Evolutionary conservation across 2,797 vertebrate genomes (phyloP).

Genomic region (Anniella stebbinsi): DNA sequence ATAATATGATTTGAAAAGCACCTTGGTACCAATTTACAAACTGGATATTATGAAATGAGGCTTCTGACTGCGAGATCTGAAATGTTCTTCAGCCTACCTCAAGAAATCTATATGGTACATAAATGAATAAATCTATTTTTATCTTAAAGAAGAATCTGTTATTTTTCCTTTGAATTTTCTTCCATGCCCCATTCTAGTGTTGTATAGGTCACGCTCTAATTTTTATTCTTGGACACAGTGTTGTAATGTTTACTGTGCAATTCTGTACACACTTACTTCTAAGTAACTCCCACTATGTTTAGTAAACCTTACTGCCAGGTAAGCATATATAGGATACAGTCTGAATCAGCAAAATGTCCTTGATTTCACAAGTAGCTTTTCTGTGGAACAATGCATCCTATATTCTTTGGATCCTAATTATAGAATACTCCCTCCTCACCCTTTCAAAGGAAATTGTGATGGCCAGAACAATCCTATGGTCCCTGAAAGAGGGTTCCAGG

Average conservation of each 20-base stretch:
- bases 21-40: constrained; percentile 1
- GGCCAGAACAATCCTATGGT: too few species aligned
- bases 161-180: neutral
- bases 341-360: neutral
- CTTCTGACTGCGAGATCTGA: neutral
- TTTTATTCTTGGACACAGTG: neutral
- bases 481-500: too few species aligned
- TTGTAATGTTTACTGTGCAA: neutral
- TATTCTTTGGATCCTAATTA: neutral
- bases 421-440: too few species aligned
- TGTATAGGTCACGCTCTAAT: neutral
- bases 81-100: neutral
- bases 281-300: neutral
- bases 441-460: neutral
- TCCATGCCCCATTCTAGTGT: neutral
- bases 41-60: neutral
- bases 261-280: neutral
- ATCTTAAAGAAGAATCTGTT: neutral
- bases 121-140: neutral
- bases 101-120: neutral
- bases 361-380: constrained; percentile 15
- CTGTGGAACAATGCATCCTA: neutral
- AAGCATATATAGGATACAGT: neutral
- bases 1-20: constrained; percentile 31
- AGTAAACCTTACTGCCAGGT: neutral